Base-by-base conservation (phyloP, 2,113 vertebrate species). In the Columba janthina region DNA sequence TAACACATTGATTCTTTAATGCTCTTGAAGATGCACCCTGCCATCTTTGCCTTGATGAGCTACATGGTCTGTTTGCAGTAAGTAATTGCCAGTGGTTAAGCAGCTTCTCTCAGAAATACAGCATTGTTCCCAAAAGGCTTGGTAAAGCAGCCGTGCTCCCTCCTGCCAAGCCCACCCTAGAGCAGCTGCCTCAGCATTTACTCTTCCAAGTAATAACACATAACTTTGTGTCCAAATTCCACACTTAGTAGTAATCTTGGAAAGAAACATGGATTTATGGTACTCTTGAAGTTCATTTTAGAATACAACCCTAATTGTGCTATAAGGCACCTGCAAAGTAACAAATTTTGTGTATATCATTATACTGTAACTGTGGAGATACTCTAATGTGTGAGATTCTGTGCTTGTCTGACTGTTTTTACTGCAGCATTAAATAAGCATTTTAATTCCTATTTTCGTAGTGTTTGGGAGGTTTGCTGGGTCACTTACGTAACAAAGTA, bases 401-500 rank as follows among this genome's bases (percentile, higher is more conserved):
- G 89, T 28, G 9, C 75, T 29, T 85, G 31, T 66, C 66, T 57
- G 5, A 53, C 65, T 72, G 44, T 53, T 93, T 76, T 84, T 46
- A 72, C 64, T 64, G 48, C 82, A 79, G 70, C 42, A 76, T 86
- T 90, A 84, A 95, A 74, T 64, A 93, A 77, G 40, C 48, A 78
- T 93, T 95, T 96, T 79, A 60, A 89, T 89, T 91, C 46, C 79
- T 74, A 66, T 79, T 88, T 89, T 79, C 67, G 28, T 79, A 90
- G 15, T 11, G 9, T 93, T 96, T 88, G 65, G 44, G 86, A 91
- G 62, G 74, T 78, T 97, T 94, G 60, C 91, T 94, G 73, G 87
- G 93, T 95, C 85, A 54, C 82, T 95, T 97, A 95, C 0, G 13
- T 94, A 96, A 95, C 94, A 69, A 81, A 95, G 38, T 83, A 44